Conservation (phyloP, 2,888 invertebrate genomes). For the Epistrophella euchroma region DNA sequence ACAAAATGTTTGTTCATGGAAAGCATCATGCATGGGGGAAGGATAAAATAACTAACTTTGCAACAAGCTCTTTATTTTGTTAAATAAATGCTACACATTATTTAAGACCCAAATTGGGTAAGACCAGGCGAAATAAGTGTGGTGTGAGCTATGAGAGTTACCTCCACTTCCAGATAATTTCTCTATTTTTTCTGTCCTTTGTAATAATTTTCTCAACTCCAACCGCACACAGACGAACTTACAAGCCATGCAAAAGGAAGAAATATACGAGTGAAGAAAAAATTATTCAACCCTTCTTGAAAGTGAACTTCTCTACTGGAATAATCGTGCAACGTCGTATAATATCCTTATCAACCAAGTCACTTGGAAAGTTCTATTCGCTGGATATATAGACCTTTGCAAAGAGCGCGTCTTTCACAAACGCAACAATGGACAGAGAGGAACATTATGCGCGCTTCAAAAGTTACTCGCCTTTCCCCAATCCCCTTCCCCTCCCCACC, state of each 20-base stretch:
- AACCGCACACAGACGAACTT: slow-evolving; percentile 61
- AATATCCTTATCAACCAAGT: slow-evolving; percentile 76
- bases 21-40: slow-evolving; percentile 11
- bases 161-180: slow-evolving; percentile 68
- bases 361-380: slow-evolving; percentile 75
- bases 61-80: slow-evolving; percentile 29
- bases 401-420: slow-evolving; percentile 61
- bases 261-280: slow-evolving; percentile 62
- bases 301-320: slow-evolving; percentile 72
- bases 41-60: slow-evolving; percentile 6
- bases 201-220: slow-evolving; percentile 48
- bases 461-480: slow-evolving; percentile 40
- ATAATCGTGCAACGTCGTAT: slow-evolving; percentile 75
- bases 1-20: slow-evolving; percentile 21
- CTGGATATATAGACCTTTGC: slow-evolving; percentile 62
- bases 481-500: too few species aligned
- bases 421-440: slow-evolving; percentile 65
- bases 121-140: not conserved
- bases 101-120: slow-evolving; percentile 9
- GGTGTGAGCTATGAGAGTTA: not conserved
- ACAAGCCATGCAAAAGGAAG: slow-evolving; percentile 47
- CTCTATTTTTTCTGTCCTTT: slow-evolving; percentile 55
- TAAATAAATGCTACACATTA: slow-evolving; percentile 30
- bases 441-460: slow-evolving; percentile 62
- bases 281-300: slow-evolving; percentile 74